Evolutionary conservation across 2,888 invertebrate genomes (phyloP).

Genomic region (Mystacides longicornis): DNA sequence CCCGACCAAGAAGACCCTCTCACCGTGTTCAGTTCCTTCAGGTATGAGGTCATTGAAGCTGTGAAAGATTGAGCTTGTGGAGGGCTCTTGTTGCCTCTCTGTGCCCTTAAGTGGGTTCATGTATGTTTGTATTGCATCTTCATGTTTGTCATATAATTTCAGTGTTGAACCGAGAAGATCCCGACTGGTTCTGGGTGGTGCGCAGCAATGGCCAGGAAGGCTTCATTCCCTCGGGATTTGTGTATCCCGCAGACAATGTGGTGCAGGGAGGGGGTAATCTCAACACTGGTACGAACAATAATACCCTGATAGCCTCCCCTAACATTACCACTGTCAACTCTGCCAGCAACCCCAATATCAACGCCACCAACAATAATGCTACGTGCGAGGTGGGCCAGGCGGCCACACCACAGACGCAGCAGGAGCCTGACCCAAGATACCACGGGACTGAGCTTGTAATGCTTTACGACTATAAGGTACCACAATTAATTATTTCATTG

Average conservation of each 20-base stretch:
- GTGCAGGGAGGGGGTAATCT: conserved; percentile 44
- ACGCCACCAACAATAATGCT: neutral
- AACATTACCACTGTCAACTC: neutral
- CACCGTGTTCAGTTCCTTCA: too few relatives aligned
- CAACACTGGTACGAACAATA: neutral
- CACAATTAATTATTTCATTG: too few relatives aligned
- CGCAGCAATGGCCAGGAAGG: conserved; percentile 90
- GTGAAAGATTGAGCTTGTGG: too few relatives aligned
- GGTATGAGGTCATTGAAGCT: too few relatives aligned
- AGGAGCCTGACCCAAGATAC: conserved; percentile 59
- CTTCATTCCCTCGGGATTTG: conserved; percentile 90
- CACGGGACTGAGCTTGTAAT: conserved; percentile 89
- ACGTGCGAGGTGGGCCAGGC: conserved; percentile 31
- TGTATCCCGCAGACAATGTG: conserved; percentile 83
- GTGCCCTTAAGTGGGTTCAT: too few relatives aligned
- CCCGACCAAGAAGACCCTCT: too few relatives aligned
- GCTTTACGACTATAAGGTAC: conserved; percentile 90
- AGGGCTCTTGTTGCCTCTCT: too few relatives aligned
- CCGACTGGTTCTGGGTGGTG: conserved; percentile 96
- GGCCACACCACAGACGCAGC: conserved; percentile 24
- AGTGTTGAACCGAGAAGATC: conserved; percentile 89
- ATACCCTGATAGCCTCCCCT: neutral
- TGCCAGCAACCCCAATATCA: neutral
- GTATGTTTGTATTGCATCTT: too few relatives aligned
- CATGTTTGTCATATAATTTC: too few relatives aligned